Evolutionary conservation across 2,113 vertebrate species (phyloP), one percentile per base, ranked within the genome.

Genomic region (Lagenorhynchus albirostris): DNA sequence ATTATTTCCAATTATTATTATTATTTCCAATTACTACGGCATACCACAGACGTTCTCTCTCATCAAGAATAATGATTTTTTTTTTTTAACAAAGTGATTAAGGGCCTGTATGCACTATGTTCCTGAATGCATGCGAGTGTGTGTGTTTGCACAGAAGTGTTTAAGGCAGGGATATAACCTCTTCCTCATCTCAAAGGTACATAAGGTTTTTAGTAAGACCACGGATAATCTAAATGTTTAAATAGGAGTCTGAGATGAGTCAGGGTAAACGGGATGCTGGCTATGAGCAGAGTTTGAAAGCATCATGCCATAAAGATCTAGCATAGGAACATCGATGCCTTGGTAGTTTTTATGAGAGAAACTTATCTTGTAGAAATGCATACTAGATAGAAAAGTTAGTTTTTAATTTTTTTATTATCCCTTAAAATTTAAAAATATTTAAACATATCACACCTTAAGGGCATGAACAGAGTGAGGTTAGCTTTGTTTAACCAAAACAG

Each of bases 401-500:
- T 79, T 95, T 81, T 20, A 29, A 55, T 13, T 87, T 44, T 85
- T 86, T 50, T 47, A 47, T 85, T 73, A 60, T 7, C 44, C 14
- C 38, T 95, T 83, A 67, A 73, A 26, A 71, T 65, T 86, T 77
- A 20, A 89, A 94, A 84, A 85, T 55, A 77, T 88, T 94, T 91
- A 94, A 87, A 60, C 84, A 62, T 38, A 60, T 62, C 38, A 50
- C 3, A 91, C 36, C 70, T 93, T 96, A 50, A 91, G 36, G 38
- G 60, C 71, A 77, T 58, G 29, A 55, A 55, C 1, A 68, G 26
- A 76, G 86, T 25, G 73, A 92, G 71, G 67, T 89, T 62, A 95
- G n/a, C 55, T 95, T 95, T 93, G 41, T 88, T 95, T 95, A 82
- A 95, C 36, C 65, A 93, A 93, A 80, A 67, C 74, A 90, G 13